Conservation (phyloP, 92 coral and sea anemone genomes). For the Paramuricea clavata region DNA sequence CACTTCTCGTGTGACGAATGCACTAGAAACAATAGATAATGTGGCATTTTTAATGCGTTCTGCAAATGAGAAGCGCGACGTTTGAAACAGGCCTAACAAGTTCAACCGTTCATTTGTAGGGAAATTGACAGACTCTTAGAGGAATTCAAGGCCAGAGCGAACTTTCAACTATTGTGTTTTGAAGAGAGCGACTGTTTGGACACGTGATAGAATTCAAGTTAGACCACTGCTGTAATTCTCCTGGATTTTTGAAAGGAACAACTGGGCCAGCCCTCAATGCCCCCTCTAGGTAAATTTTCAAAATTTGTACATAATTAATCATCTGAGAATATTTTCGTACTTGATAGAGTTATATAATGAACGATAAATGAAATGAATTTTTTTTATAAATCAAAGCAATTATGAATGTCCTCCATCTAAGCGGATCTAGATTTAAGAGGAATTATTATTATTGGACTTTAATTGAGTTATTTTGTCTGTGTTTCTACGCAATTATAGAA, state of each 20-base stretch:
- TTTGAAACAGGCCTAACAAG: too few relatives aligned
- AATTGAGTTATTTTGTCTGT: too few relatives aligned
- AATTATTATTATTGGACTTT: too few relatives aligned
- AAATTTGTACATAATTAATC: background rate
- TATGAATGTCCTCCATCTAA: background rate
- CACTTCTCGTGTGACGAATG: too few relatives aligned
- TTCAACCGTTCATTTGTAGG: slow-evolving; percentile 65
- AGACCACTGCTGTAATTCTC: background rate
- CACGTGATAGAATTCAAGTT: background rate
- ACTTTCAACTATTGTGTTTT: slow-evolving; percentile 92
- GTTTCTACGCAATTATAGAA: too few relatives aligned
- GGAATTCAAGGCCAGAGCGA: slow-evolving; percentile 87
- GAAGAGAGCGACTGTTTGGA: slow-evolving; percentile 58
- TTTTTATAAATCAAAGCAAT: background rate
- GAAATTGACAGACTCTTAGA: slow-evolving; percentile 85
- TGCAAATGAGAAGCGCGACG: too few relatives aligned
- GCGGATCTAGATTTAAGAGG: too few relatives aligned
- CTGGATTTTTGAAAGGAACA: too few relatives aligned
- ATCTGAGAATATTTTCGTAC: background rate
- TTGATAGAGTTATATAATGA: background rate
- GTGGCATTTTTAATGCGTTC: too few relatives aligned
- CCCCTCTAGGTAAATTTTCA: background rate
- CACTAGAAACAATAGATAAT: too few relatives aligned
- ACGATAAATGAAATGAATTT: background rate
- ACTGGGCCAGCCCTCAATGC: background rate